A percentile compares a stretch with the other conserved stretches of the same genome.
Evolutionary conservation across 37 sponge, comb jelly and placozoan species (phyloP).

Genomic region (Halichondria panicea): DNA sequence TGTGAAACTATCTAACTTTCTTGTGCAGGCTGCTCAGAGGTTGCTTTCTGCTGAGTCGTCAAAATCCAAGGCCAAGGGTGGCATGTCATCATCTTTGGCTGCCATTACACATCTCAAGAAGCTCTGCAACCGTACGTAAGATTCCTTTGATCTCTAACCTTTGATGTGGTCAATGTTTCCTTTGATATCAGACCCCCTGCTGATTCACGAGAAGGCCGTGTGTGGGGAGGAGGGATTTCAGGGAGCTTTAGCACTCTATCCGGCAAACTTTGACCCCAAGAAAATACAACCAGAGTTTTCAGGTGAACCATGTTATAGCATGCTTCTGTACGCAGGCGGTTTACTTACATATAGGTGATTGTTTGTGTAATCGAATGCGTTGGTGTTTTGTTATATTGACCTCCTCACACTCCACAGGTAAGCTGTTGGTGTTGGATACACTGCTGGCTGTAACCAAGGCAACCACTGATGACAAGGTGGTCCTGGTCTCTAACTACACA

Average conservation of each 20-base stretch:
- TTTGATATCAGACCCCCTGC: slow-evolving; percentile 81
- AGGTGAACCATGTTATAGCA: slow-evolving; percentile 43
- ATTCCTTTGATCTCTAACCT: not conserved
- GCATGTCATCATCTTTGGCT: slow-evolving; percentile 74
- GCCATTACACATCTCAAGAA: slow-evolving; percentile 95
- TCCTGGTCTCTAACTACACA: slow-evolving; percentile 98
- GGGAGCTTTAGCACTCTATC: slow-evolving; percentile 75
- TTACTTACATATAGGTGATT: not conserved
- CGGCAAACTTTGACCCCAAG: slow-evolving; percentile 56
- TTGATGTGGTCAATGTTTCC: not conserved
- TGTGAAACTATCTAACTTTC: no score
- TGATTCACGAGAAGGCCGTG: slow-evolving; percentile 87
- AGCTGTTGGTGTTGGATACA: slow-evolving; percentile 91
- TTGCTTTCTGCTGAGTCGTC: no score
- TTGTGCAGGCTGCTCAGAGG: no score
- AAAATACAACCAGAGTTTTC: slow-evolving; percentile 87
- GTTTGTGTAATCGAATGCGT: no score
- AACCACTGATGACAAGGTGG: slow-evolving; percentile 93
- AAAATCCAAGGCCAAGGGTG: no score
- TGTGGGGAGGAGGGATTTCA: slow-evolving; percentile 87
- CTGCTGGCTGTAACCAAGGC: slow-evolving; percentile 84
- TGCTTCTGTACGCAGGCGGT: not conserved
- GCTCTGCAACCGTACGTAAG: slow-evolving; percentile 89
- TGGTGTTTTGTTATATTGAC: not conserved
- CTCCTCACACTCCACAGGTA: slow-evolving; percentile 57